A percentile compares a stretch with the other conserved stretches of the same genome.
phyloP scores from a whole-genome alignment of 2,888 invertebrate genomes.

The Steinernema hermaphroditum region DNA sequence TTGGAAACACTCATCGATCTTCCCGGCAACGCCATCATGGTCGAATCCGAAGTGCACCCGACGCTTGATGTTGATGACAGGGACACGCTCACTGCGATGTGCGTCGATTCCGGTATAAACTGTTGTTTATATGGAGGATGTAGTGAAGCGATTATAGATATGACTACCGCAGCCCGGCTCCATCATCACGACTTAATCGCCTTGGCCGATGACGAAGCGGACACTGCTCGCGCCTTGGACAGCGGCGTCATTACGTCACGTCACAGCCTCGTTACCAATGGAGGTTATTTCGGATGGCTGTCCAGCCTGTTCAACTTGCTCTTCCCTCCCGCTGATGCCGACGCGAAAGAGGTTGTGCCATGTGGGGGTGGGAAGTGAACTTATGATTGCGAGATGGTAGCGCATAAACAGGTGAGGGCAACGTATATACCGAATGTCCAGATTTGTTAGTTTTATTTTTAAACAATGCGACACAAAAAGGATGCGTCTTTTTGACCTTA shows the following conservation, averaged over 20 bases:
- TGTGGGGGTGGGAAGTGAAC: not conserved
- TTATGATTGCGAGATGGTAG: too few relatives aligned
- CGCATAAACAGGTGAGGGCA: too few relatives aligned
- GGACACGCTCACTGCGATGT: not conserved
- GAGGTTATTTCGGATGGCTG: not conserved
- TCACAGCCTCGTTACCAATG: too few relatives aligned
- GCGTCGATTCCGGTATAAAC: slow-evolving; percentile 6
- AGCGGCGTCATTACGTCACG: too few relatives aligned
- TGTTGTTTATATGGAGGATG: not conserved
- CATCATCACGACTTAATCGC: not conserved
- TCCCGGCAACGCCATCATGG: slow-evolving; percentile 2
- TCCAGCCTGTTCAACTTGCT: slow-evolving; percentile 1
- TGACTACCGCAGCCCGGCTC: not conserved
- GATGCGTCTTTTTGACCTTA: too few relatives aligned
- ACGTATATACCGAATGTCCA: too few relatives aligned
- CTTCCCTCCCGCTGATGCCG: not conserved
- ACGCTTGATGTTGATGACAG: not conserved
- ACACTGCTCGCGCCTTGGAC: not conserved
- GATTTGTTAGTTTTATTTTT: too few relatives aligned
- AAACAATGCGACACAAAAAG: too few relatives aligned
- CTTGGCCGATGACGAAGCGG: slow-evolving; percentile 1
- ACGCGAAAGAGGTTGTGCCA: not conserved
- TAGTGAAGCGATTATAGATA: not conserved
- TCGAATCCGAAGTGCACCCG: slow-evolving; percentile 18
- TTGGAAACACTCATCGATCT: slow-evolving; percentile 20